phyloP scores from a whole-genome alignment of 1,140 invertebrate genomes.

The Rhyacophila brunnea region DNA sequence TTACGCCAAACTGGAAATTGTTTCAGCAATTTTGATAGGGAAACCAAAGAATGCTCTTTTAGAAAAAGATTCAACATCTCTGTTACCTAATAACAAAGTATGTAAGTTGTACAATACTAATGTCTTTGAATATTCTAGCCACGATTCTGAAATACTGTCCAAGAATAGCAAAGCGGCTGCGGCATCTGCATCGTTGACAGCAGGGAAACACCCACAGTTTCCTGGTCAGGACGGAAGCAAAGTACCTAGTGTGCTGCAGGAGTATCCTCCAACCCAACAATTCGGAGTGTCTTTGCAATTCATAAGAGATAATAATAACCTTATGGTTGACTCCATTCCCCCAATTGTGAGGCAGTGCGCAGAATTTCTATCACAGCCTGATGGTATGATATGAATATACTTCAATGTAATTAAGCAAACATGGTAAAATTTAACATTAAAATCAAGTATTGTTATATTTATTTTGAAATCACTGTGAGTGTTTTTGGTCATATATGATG shows the following conservation, averaged over 20 bases:
- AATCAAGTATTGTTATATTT: neutral
- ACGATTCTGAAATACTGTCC: conserved; percentile 67
- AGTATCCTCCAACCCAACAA: conserved; percentile 72
- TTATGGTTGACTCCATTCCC: conserved; percentile 70
- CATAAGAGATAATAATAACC: conserved; percentile 84
- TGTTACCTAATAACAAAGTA: too few species aligned
- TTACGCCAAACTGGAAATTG: too few species aligned
- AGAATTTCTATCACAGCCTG: conserved; percentile 84
- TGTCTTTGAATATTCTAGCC: conserved; percentile 50
- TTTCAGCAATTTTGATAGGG: too few species aligned
- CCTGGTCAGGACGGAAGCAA: neutral
- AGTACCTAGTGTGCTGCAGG: neutral
- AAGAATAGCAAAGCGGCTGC: conserved; percentile 57
- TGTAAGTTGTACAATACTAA: too few species aligned
- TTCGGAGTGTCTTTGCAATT: conserved; percentile 91
- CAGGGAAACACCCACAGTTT: neutral
- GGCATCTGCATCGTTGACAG: neutral
- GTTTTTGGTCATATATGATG: too few species aligned
- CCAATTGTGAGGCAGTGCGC: conserved; percentile 87
- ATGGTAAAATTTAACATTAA: too few species aligned
- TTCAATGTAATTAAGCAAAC: too few species aligned
- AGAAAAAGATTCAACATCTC: too few species aligned
- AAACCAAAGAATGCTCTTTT: too few species aligned
- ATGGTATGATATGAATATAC: conserved; percentile 58
- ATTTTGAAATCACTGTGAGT: neutral